Evolutionary conservation across 2,797 vertebrate species (phyloP).

Genomic region (Phoxinus dragarum): DNA sequence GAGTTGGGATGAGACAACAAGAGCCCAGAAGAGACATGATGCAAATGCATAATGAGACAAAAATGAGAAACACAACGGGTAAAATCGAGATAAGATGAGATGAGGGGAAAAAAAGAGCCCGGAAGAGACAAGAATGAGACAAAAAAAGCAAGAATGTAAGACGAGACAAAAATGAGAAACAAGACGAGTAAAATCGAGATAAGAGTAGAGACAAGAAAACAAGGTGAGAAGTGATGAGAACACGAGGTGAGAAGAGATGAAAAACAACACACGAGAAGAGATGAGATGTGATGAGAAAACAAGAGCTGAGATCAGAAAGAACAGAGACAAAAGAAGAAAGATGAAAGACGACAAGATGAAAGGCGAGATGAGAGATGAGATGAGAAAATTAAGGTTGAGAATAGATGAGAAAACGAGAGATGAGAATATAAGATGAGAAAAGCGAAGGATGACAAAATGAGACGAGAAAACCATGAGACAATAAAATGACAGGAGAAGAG

Average conservation of each 20-base stretch:
- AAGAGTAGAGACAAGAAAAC: neutral
- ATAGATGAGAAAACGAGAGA: neutral
- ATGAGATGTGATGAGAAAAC: neutral
- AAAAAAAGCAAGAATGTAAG: neutral
- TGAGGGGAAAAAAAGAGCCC: constrained; percentile 35
- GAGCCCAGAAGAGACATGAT: constrained; percentile 57
- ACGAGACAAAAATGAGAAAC: neutral
- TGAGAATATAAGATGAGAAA: neutral
- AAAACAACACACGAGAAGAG: neutral
- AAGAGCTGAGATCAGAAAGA: neutral
- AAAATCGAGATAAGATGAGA: neutral
- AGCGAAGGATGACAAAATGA: neutral
- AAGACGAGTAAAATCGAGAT: neutral
- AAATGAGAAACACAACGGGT: neutral
- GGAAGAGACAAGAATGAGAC: neutral
- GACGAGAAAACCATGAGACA: neutral
- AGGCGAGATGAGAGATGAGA: neutral
- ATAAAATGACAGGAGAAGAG: neutral
- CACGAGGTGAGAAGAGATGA: neutral
- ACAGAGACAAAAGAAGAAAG: neutral
- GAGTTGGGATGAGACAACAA: constrained; percentile 67
- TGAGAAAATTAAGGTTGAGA: neutral
- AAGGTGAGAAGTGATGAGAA: too few relatives aligned
- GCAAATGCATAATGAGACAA: constrained; percentile 23
- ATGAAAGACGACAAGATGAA: too few relatives aligned